Percentiles rank a stretch among this genome's conserved stretches.
phyloP scores from a whole-genome alignment of 2,113 vertebrate species.

The Uria aalge region DNA sequence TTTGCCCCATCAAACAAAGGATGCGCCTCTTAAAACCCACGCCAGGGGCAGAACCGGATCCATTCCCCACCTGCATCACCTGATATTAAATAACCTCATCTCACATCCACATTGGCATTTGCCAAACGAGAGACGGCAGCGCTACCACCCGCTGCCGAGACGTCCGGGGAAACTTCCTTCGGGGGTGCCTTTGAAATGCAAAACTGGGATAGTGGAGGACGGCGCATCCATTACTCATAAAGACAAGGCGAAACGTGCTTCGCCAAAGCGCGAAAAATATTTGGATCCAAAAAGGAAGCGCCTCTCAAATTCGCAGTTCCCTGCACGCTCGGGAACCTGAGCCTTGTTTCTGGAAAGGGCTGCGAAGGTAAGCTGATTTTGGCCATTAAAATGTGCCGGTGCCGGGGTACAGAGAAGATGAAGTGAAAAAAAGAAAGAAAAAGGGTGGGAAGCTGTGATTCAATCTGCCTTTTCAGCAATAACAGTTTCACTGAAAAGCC shows the following conservation, averaged over 20 bases:
- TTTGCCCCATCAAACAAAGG: background rate
- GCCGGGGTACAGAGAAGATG: background rate
- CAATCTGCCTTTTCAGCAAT: background rate
- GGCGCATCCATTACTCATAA: background rate
- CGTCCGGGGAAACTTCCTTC: fast-evolving
- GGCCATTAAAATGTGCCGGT: background rate
- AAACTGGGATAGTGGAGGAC: background rate
- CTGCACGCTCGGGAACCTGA: background rate
- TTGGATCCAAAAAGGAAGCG: background rate
- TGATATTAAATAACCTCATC: background rate
- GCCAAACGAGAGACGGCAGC: background rate
- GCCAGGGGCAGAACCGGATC: background rate
- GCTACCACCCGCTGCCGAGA: background rate
- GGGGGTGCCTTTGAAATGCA: background rate
- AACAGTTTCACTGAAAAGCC: background rate
- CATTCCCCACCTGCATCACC: fast-evolving
- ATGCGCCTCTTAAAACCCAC: background rate
- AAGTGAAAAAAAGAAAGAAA: background rate
- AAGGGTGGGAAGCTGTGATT: background rate
- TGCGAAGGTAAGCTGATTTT: background rate
- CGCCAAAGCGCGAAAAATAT: background rate
- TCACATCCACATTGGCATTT: fast-evolving
- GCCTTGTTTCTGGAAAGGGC: fast-evolving
- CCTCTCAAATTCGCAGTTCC: background rate
- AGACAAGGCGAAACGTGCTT: background rate